Base-by-base conservation (phyloP, 2,888 invertebrate species). In the Lycaena phlaeas region DNA sequence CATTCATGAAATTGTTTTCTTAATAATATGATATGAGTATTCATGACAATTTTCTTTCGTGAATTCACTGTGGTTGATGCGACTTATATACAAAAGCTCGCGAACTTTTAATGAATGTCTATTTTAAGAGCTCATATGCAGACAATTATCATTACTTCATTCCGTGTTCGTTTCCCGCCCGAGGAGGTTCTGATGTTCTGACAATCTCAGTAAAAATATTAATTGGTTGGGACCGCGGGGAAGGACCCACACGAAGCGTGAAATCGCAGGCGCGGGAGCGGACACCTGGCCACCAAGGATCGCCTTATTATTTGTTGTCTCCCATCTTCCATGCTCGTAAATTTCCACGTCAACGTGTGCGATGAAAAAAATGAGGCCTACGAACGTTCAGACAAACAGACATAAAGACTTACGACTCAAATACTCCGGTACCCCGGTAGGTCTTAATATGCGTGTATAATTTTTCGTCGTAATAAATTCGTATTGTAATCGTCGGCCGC, bases 331-430 rank as follows among this genome's bases (percentile, higher is more conserved):
- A 76, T 73, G 82, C 78, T 82, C 82, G 79, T 84, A 84, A 84
- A 84, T 82, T 78, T 79, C 64, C 74, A 67, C 70, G 77, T 75
- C 82, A 78, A 81, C 78, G 82, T 82, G 79, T 79, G 78, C 77
- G 78, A 78, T 71, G 79, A 71, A 76, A 79, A 78, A 78, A 79
- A 76, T 57, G 66, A 64, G 64, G 68, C 64, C 75, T 75, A 73
- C 78, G 72, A 67, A 73, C 77, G 68, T 81, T 76, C 76, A 79
- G 78, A 74, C 77, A 67, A 61, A 57, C 50, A 45, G 68, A 70
- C 65, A 70, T 71, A 72, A 73, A 75, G 70, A 61, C 61, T 57
- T 56, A 64, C 64, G 60, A 59, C 55, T 51, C 56, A 57, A 58
- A 67, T 67, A 70, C 70, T 64, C 65, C 67, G 56, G 44, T 49